Conservation (phyloP, 2,888 invertebrate genomes). For the Hydroisotoma schaefferi region DNA sequence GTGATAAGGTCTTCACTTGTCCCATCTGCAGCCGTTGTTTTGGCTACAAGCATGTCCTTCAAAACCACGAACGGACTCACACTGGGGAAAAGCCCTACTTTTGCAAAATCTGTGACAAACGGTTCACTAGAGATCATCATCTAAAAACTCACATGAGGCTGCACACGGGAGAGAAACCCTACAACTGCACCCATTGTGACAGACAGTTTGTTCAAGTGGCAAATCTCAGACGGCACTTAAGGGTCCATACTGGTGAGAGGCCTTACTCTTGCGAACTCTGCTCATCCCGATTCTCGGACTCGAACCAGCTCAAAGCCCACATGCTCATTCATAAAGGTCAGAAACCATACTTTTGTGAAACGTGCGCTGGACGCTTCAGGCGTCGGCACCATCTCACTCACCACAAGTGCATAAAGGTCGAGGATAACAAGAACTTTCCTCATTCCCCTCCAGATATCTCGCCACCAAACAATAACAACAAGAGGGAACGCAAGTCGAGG, state of each 20-base stretch:
- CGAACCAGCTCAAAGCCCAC: conserved; percentile 87
- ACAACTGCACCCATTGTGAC: conserved; percentile 86
- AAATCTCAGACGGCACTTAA: conserved; percentile 78
- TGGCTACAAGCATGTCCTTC: conserved; percentile 89
- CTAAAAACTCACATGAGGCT: conserved; percentile 87
- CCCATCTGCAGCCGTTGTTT: conserved; percentile 82
- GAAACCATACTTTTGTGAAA: conserved; percentile 78
- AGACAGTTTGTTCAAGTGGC: conserved; percentile 91
- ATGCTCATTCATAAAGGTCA: conserved; percentile 83
- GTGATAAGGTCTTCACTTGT: conserved; percentile 66
- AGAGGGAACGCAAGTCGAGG: conserved; percentile 55
- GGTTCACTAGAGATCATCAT: conserved; percentile 89
- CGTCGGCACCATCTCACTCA: conserved; percentile 81
- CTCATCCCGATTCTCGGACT: conserved; percentile 81
- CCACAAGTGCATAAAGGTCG: conserved; percentile 64
- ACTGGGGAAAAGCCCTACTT: conserved; percentile 93
- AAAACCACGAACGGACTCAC: conserved; percentile 91
- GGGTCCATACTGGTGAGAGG: conserved; percentile 87
- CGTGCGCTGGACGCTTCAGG: conserved; percentile 75
- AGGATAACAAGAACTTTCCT: conserved; percentile 11
- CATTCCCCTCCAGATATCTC: conserved; percentile 32
- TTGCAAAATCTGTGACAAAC: conserved; percentile 84
- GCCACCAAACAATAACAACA: conserved; percentile 34
- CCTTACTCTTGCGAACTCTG: conserved; percentile 85
- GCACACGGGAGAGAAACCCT: conserved; percentile 90